Evolutionary conservation across 2,113 vertebrate species (phyloP).

Genomic region (Pollimyrus isidori): DNA sequence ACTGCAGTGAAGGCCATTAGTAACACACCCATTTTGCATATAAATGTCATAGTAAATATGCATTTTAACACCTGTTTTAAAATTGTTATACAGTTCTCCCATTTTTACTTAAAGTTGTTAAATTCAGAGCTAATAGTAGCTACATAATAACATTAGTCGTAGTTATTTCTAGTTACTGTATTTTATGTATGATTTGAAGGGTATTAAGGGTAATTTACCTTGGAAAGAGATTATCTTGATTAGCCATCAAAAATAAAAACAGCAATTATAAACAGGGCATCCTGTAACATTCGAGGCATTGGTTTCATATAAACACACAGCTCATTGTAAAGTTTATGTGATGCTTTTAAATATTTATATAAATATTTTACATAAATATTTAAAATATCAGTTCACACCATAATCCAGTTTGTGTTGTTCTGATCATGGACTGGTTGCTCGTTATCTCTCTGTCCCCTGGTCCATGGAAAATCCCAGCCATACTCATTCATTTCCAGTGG

Average conservation of each 20-base stretch:
- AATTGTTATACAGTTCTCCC: neutral
- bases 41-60: neutral
- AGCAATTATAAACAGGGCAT: neutral
- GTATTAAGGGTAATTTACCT: neutral
- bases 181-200: neutral
- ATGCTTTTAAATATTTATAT: neutral
- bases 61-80: neutral
- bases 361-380: constrained; percentile 42
- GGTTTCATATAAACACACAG: neutral
- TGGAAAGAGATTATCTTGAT: neutral
- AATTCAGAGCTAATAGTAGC: neutral
- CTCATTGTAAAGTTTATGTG: neutral
- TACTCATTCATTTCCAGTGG: constrained; percentile 71
- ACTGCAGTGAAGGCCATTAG: neutral
- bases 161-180: neutral
- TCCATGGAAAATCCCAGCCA: constrained; percentile 40
- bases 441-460: constrained; percentile 35
- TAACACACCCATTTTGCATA: neutral
- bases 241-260: neutral
- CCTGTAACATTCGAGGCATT: neutral
- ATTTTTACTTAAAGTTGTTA: neutral
- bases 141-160: neutral
- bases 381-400: constrained; percentile 25
- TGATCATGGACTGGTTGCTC: constrained; percentile 41
- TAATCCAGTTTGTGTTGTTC: constrained; percentile 34